phyloP scores from a whole-genome alignment of 2,888 invertebrate species.

The Heliconius ismenius region DNA sequence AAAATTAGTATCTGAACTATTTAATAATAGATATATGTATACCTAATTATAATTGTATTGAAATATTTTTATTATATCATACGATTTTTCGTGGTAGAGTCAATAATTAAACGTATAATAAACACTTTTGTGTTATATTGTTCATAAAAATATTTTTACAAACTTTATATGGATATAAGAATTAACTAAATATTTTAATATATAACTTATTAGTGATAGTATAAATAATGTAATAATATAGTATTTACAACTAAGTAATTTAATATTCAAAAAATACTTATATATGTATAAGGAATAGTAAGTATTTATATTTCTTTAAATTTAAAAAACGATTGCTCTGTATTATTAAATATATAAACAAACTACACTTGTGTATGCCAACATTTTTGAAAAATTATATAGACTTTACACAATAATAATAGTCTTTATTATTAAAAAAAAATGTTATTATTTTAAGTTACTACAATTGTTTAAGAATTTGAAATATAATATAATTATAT shows the following conservation, averaged over 20 bases:
- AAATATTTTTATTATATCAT: background rate
- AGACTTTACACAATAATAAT: background rate
- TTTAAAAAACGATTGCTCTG: no score
- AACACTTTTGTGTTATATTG: constrained; percentile 19
- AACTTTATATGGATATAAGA: background rate
- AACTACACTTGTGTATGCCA: background rate
- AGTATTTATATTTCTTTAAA: constrained; percentile 5
- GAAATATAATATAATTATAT: background rate
- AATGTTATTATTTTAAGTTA: background rate
- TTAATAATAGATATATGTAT: background rate
- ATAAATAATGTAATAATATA: background rate
- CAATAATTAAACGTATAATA: constrained; percentile 15
- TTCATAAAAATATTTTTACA: constrained; percentile 9
- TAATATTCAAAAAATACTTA: background rate
- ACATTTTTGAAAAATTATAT: background rate
- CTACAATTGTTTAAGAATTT: background rate
- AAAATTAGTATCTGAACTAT: background rate
- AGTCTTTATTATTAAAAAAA: background rate
- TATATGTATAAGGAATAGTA: constrained; percentile 3
- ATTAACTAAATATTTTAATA: background rate
- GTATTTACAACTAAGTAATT: constrained; percentile 11
- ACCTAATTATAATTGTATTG: background rate
- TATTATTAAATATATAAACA: background rate
- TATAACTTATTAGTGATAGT: background rate
- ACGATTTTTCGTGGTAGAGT: constrained; percentile 11